Evolutionary conservation across 2,797 vertebrate genomes (phyloP), one percentile per base, ranked within the genome.

Genomic region (Eulemur mongoz): DNA sequence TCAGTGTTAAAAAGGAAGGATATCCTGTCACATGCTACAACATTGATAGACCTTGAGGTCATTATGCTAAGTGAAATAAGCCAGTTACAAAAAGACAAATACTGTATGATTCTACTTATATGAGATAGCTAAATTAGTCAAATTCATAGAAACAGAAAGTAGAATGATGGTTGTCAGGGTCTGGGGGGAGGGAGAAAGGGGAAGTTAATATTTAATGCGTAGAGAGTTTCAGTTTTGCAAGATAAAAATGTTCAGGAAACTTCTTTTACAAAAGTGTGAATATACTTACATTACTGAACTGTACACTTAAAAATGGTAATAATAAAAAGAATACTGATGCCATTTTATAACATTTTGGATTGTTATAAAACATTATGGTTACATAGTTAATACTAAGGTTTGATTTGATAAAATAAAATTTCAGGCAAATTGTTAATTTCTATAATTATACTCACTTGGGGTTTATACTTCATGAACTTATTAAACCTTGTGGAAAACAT

Each of bases 261-360:
- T 23, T 72, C 13, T 78, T 95, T 95, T 63, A 82, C 11, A 75
- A 81, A 15, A 82, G 38, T 57, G 14, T 75, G 35, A 57, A 76
- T 65, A 80, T 54, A 63, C 43, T 93, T 89, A 73, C 6, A 50
- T 14, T 69, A 54, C 14, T 82, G 13, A 83, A 20, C 50, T 84
- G 43, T 50, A 70, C 4, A 48, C 59, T 79, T 86, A 73, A 89
- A 92, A 83, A 83, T 65, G n/a, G 78, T 25, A 73, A 90, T 32
- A 48, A 75, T 22, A 85, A 79, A 91, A 91, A 85, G 54, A 90
- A 61, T 30, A 65, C 32, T 30, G n/a, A 50, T 80, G 52, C 20
- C 30, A 45, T 85, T 97, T 93, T 59, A 72, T 61, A 88, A 63
- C 32, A 85, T 72, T 93, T 89, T 85, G 20, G 52, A 81, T 67